These are phyloP conservation scores for Microplitis deprimator DNA, from an alignment of 2,888 invertebrate genomes.

Conservation along the genomic window DNA sequence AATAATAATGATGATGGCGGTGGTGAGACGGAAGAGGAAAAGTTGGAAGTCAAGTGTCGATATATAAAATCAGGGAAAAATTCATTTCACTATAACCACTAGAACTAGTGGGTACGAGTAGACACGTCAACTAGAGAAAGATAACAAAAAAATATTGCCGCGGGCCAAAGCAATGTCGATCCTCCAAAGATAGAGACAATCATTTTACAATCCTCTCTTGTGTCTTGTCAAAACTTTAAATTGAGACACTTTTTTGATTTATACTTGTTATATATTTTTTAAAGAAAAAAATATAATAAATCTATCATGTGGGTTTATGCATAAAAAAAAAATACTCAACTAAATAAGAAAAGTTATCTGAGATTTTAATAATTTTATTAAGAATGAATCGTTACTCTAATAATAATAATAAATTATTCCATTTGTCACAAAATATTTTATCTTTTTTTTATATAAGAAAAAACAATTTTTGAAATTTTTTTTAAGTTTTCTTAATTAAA, in stretches of 20 bases:
- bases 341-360: no score
- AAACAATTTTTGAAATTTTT: no score
- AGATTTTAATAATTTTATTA: no score
- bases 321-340: no score
- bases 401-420: no score
- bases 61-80: not conserved
- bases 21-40: not conserved
- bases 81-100: not conserved
- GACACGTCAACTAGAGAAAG: not conserved
- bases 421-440: no score
- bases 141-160: not conserved
- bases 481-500: no score
- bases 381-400: no score
- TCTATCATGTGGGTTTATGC: no score
- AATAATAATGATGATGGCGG: not conserved
- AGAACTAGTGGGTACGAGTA: not conserved
- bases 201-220: constrained; percentile 8
- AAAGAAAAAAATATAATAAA: not conserved
- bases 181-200: constrained; percentile 1
- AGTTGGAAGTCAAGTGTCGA: not conserved
- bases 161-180: not conserved
- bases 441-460: no score
- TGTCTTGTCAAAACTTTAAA: constrained; percentile 14
- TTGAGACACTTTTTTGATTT: constrained; percentile 15
- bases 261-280: not conserved